Evolutionary conservation across 1,140 invertebrate genomes (phyloP).

Genomic region (Bombus affinis): DNA sequence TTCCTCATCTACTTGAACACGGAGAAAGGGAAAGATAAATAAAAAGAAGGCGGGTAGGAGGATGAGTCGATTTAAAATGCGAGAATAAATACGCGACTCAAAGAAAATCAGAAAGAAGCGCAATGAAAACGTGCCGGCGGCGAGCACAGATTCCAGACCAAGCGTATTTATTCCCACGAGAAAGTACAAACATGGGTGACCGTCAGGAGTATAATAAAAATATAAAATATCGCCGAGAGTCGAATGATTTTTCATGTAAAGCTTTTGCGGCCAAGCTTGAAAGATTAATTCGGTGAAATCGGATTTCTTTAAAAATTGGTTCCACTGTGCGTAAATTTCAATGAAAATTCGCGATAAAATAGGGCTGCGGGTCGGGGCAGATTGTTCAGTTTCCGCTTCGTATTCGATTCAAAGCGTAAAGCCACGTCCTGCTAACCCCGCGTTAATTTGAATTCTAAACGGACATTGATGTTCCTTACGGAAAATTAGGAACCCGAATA

Average conservation of each 20-base stretch:
- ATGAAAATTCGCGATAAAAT: not conserved
- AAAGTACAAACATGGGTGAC: not conserved
- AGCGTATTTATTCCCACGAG: not conserved
- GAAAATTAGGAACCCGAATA: not conserved
- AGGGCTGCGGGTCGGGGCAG: too few species aligned
- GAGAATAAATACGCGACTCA: constrained; percentile 14
- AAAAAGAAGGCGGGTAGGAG: not conserved
- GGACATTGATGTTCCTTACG: too few species aligned
- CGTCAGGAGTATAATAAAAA: not conserved
- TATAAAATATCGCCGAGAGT: not conserved
- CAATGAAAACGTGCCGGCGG: constrained; percentile 8
- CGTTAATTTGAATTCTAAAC: not conserved
- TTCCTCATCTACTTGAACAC: not conserved
- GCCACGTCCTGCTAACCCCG: not conserved
- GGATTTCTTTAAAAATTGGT: not conserved
- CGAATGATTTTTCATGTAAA: not conserved
- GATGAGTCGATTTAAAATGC: constrained; percentile 18
- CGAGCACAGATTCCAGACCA: not conserved
- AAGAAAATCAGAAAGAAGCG: constrained; percentile 10
- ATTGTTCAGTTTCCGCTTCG: not conserved
- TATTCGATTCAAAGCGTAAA: not conserved
- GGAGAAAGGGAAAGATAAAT: not conserved
- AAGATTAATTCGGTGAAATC: not conserved
- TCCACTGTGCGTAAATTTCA: not conserved
- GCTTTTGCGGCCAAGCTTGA: not conserved